Base-by-base conservation (phyloP, 2,888 invertebrate species). In the Anorthoa munda region DNA sequence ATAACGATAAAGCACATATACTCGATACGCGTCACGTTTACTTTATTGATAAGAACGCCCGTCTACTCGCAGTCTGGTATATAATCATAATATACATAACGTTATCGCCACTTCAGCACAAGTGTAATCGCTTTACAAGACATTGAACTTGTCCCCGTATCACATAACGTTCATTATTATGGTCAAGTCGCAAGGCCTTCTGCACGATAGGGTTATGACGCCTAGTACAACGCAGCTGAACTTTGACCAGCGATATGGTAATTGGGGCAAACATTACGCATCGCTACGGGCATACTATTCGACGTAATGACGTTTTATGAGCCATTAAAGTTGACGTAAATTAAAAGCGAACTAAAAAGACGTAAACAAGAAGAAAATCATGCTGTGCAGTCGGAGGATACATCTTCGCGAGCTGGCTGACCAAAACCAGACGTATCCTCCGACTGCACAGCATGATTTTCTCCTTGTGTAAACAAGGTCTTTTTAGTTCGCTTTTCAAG, bases 31-130 rank as follows among this genome's bases (percentile, higher is more conserved):
- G 17, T 31, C 50, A 31, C 12, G 12, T 21, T 58, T 23, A 53
- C 26, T 69, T 23, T 39, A 53, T 48, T 13, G 48, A 60, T 71
- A 75, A 78, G 53, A 55, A 2, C 5, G 13, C 0, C 48, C 4
- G 75, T 50, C 77, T 80, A n/a, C 61, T 12, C 26, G 51, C 51
- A 2, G 77, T 80, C 81, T 77, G 26, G 51, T 46, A 31, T 18
- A 2, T 53, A 72, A 59, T 51, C 21, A 50, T 55, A 50, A 55
- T n/a, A 31, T 9, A 50, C 3, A 21, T 31, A 50, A 15, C 0
- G 39, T 26, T 63, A 66, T 80, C 46, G 11, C 21, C 7, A 59
- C 51, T 26, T 31, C 4, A 12, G 18, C 55, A 53, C 45, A 4
- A 26, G 5, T 21, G 23, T 58, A 73, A 73, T 77, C 81, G 11